Evolutionary conservation across 2,797 vertebrate species (phyloP).

Genomic region (Novumbra hubbsi): DNA sequence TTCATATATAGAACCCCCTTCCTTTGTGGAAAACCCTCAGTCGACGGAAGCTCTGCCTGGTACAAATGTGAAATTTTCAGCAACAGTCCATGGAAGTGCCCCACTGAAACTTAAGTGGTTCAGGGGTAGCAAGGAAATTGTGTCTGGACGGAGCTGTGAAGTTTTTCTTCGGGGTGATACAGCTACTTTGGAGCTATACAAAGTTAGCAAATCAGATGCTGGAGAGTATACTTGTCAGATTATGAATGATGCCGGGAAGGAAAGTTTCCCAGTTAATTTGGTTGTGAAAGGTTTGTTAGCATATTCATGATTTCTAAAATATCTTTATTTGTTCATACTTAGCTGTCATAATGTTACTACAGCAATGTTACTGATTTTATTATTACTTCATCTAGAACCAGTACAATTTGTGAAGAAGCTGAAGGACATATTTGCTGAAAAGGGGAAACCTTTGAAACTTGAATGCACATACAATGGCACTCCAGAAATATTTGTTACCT

Average conservation of each 20-base stretch:
- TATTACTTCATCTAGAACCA: constrained; percentile 62
- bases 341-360: background rate
- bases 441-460: constrained; percentile 82
- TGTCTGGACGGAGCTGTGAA: constrained; percentile 78
- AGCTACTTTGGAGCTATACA: constrained; percentile 78
- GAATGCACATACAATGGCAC: constrained; percentile 86
- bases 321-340: constrained; percentile 9
- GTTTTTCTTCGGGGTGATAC: constrained; percentile 75
- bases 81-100: constrained; percentile 82
- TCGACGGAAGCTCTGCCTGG: constrained; percentile 78
- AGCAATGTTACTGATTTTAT: constrained; percentile 42
- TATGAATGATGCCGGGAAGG: constrained; percentile 81
- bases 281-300: constrained; percentile 85
- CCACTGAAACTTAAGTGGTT: constrained; percentile 90
- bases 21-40: constrained; percentile 82
- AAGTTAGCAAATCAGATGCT: constrained; percentile 75
- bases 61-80: constrained; percentile 81
- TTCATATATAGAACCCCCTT: constrained; percentile 82
- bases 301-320: constrained; percentile 2
- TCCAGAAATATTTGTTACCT: constrained; percentile 82
- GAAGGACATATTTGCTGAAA: constrained; percentile 81
- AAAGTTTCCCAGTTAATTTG: constrained; percentile 77
- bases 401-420: constrained; percentile 87
- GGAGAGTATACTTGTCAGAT: constrained; percentile 81
- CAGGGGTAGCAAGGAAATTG: constrained; percentile 85